Evolutionary conservation across 2,113 vertebrate genomes (phyloP), one percentile per base, ranked within the genome.

Genomic region (Forbesichthys papilliferus): DNA sequence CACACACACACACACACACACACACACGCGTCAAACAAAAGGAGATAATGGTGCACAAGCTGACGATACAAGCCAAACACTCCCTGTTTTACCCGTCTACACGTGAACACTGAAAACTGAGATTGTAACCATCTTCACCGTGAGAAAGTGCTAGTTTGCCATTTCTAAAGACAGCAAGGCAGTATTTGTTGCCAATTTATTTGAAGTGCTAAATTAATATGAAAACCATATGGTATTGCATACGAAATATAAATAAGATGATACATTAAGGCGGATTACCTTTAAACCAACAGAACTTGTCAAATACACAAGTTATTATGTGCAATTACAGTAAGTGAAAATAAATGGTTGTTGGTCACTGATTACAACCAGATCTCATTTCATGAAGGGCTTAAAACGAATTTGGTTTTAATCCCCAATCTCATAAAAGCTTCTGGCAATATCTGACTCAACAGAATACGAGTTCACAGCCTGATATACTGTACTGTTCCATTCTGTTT

Each of bases 151-250:
- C 80, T 84, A 87, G 90, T 83, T 91, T 63, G 67, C 49, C 81
- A 64, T 80, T 79, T 88, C 87, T 81, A 84, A 48, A 77, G 51
- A 72, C 56, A 68, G 56, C 78, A 69, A 55, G 75, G 66, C 72
- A 9, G 66, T 51, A 42, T 71, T 11, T 60, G 64, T 46, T 48
- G 10, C 62, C 42, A n/a, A 27, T 49, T 27, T 57, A 71, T 65
- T 48, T 2, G 10, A 42, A 53, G 34, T 1, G 42, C 18, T 6
- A 42, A 64, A 27, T 16, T 8, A 1, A 16, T 8, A 48, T 11
- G 3, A 33, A 51, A 12, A 51, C 49, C 49, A 12, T 4, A 51
- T 51, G 10, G 10, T 12, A 51, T 10, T 12, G 49, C 10, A 0
- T 9, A 7, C 27, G 4, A 20, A 52, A n/a, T 49, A 27, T 27